Base-by-base conservation (phyloP, 1,140 invertebrate genomes). In the Psix sp. region DNA sequence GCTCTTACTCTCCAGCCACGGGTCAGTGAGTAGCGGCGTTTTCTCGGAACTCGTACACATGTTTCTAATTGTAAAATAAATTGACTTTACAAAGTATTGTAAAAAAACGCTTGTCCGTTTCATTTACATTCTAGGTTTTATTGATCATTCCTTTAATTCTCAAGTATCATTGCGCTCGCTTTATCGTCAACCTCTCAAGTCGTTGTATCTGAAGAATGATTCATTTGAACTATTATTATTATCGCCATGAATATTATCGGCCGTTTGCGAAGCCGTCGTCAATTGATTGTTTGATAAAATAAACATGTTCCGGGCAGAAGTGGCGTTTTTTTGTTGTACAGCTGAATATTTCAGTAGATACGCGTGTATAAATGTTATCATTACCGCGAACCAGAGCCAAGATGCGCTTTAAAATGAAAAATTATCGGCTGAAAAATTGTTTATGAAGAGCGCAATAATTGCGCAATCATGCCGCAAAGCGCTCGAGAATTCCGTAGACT, bases 51-150 rank as follows among this genome's bases (percentile, higher is more conserved):
- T 60, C 60, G 68, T 73, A 73, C 70, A 73, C 70, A 62, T 73
- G 60, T 73, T 66, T 73, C 60, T 73, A 73, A 73, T 73, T 73
- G 70, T 73, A 73, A 73, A 73, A 66, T 73, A 73, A 73, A 73
- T 73, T 66, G 70, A 60, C 70, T 73, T 59, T 59, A 62, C 65
- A 72, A 66, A 73, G 70, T 66, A 66, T 62, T 49, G 54, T 38
- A 49, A 17, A 62, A 66, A 66, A 73, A 73, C 7, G 39, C 54
- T 46, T 45, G 43, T 20, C 1, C 48, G 48, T 66, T 71, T 60
- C 60, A 73, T 72, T 72, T 72, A 57, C 70, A 73, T 66, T 60
- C 60, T 54, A 46, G 59, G 48, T 48, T 57, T 57, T 72, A 63
- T 62, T 62, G 51, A 62, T 56, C 40, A 16, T 62, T 60, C 51